Base-by-base conservation (phyloP, 2,113 vertebrate species). In the Heloderma charlesbogerti region DNA sequence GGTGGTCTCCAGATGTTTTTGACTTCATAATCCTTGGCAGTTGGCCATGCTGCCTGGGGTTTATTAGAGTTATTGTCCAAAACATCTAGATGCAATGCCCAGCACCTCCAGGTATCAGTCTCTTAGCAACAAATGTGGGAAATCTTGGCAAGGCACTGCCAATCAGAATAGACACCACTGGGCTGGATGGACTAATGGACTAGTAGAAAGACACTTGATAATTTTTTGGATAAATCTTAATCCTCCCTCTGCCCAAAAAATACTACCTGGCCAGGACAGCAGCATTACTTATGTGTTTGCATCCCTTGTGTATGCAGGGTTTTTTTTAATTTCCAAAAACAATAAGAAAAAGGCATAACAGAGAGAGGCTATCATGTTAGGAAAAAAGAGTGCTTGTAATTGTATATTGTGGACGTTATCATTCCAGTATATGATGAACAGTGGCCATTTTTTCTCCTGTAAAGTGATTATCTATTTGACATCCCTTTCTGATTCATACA, bases 351-450 rank as follows among this genome's bases (percentile, higher is more conserved):
- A 82, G 45, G 18, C 51, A 25, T 16, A 16, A 57, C 15, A 40
- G 43, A 84, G 40, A 29, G 6, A 45, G 37, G 20, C 1, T 69
- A 67, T 71, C 29, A 51, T n/a, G 18, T 48, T 51, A 72, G 40
- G 45, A 45, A 43, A 51, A 86, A 51, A 7, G 22, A 20, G 74
- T 77, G 13, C 34, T 27, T 71, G 18, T 71, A 34, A n/a, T 72
- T 45, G 45, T 51, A 51, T 37, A 86, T 86, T 86, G 25, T 86
- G 67, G 84, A 72, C 6, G 40, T 77, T 43, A 79, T 79, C 31
- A 74, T 72, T 72, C 45, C 22, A 54, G 67, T 72, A n/a, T 72
- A 15, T 72, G 45, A 86, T 86, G 84, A 86, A 86, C 67, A 72
- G 22, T 7, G 34, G 22, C 1, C 9, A 0, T 72, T 86, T 13